Evolutionary conservation across 2,113 vertebrate species (phyloP), one percentile per base, ranked within the genome.

Genomic region (Petromus typicus): DNA sequence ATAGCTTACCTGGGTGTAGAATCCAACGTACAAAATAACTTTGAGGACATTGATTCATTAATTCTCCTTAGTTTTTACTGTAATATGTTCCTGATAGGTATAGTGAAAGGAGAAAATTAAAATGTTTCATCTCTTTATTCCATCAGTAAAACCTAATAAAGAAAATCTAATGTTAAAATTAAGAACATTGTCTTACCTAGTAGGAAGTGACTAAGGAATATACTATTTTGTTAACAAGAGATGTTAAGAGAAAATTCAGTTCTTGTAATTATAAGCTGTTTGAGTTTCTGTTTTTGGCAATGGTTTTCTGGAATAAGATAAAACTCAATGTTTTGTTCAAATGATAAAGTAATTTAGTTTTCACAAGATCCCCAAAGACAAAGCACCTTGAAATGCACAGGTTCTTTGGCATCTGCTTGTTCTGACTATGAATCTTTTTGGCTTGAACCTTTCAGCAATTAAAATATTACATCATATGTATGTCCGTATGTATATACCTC

Each of bases 11-110:
- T 94, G 43, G 78, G 12, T 71, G 40, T 64, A 90, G 78, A 85
- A 71, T 89, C 94, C 22, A 22, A 88, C 22, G 2, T 83, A 75
- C 43, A 87, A 86, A 95, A 90, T 92, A 80, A 66, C 23, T 87
- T 89, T 80, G 57, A 92, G 86, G 63, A 90, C 5, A 48, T 63
- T 51, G 9, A 51, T 43, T 34, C 17, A 56, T 82, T 75, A 71
- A 59, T 34, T 90, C 22, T 63, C 30, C 34, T 51, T 20, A 54
- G 57, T 56, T 76, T 84, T 85, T 10, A 78, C 9, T 83, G 18
- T 59, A 61, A 27, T 76, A 75, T 20, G n/a, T 81, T 22, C 5
- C 4, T 88, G 17, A 27, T 90, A 57, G 5, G 9, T 34, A 75
- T 34, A 48, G 51, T n/a, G 2, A 90, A 86, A 45, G 30, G 2